Conservation (phyloP, 1,140 invertebrate genomes). For the Danaus plexippus region DNA sequence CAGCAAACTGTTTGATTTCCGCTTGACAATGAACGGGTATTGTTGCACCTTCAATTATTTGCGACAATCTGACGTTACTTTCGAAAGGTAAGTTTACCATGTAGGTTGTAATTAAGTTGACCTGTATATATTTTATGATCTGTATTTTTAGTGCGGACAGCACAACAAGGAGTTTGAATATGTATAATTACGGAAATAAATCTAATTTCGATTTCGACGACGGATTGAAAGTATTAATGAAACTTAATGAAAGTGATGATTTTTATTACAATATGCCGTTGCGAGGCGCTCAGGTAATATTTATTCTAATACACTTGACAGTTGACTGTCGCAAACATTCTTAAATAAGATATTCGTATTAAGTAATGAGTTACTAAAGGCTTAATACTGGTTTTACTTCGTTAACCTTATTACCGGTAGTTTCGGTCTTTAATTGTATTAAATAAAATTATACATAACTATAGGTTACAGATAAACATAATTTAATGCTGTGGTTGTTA, state of each 20-base stretch:
- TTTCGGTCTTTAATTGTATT: too few species aligned
- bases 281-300: conserved; percentile 47
- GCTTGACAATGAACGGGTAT: conserved; percentile 72
- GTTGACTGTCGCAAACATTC: too few species aligned
- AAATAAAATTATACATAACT: conserved; percentile 2
- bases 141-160: conserved; percentile 23
- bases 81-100: conserved; percentile 38
- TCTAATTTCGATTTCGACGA: conserved; percentile 55
- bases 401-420: too few species aligned
- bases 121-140: neutral
- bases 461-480: too few species aligned
- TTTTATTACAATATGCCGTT: conserved; percentile 56
- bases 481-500: too few species aligned
- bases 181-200: conserved; percentile 61
- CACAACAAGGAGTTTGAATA: conserved; percentile 36
- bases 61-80: conserved; percentile 42
- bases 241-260: conserved; percentile 48
- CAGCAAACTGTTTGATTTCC: conserved; percentile 66
- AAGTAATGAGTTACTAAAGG: too few species aligned
- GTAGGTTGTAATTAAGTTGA: neutral
- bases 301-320: too few species aligned
- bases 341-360: too few species aligned
- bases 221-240: conserved; percentile 53
- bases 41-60: conserved; percentile 77
- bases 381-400: too few species aligned